phyloP scores from a whole-genome alignment of 2,113 vertebrate genomes.

The Sisor rabdophorus region DNA sequence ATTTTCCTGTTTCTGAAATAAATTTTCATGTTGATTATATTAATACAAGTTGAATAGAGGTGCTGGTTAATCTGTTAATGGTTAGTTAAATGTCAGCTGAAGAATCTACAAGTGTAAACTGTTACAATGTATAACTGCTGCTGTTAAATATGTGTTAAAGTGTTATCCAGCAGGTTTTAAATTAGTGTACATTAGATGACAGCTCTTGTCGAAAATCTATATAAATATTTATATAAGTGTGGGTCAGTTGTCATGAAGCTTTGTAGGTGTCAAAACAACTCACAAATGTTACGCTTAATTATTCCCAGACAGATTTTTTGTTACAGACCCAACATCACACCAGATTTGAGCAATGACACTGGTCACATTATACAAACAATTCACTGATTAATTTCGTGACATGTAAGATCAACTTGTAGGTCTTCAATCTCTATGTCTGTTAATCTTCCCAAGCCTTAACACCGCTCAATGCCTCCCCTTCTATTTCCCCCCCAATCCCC shows the following conservation, averaged over 20 bases:
- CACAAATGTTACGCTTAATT: not conserved
- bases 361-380: conserved; percentile 4
- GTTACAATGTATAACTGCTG: not conserved
- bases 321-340: not conserved
- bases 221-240: not conserved
- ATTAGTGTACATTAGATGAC: not conserved
- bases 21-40: not conserved
- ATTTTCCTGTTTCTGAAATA: too few species aligned
- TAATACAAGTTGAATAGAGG: not conserved
- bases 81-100: not conserved
- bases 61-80: not conserved
- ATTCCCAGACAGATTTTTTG: not conserved
- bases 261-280: not conserved
- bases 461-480: conserved; percentile 43
- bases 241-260: not conserved
- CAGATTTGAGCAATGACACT: not conserved
- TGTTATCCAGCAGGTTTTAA: not conserved
- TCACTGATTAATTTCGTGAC: conserved; percentile 45
- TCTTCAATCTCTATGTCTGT: conserved; percentile 67
- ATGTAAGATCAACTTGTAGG: conserved; percentile 52
- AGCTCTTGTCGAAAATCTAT: not conserved
- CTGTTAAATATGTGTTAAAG: not conserved
- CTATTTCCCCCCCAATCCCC: conserved; percentile 61
- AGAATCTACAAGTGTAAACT: not conserved
- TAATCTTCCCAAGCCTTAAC: conserved; percentile 66